Percentiles rank a stretch among this genome's conserved stretches.
Evolutionary conservation across 2,888 invertebrate genomes (phyloP).

Genomic region (Beris morrisii): DNA sequence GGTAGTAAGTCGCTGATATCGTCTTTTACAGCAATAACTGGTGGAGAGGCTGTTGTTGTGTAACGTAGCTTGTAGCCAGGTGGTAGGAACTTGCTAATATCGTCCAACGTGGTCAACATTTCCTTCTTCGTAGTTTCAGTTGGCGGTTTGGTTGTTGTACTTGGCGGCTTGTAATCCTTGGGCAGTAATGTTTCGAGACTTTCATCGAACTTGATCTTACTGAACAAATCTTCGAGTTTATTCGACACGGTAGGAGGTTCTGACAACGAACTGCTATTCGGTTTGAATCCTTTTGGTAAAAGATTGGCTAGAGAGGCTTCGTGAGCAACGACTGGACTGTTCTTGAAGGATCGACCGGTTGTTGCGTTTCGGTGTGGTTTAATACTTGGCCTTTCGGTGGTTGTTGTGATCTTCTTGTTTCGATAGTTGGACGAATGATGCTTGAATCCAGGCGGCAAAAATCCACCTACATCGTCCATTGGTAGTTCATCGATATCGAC

Average conservation of each 20-base stretch:
- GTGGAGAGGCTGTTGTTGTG: constrained; percentile 45
- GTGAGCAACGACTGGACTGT: constrained; percentile 60
- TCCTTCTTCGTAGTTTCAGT: constrained; percentile 50
- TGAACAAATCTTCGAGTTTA: constrained; percentile 47
- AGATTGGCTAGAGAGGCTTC: constrained; percentile 58
- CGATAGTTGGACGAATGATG: constrained; percentile 59
- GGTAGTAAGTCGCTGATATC: constrained; percentile 58
- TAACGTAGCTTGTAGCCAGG: constrained; percentile 63
- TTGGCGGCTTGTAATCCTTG: constrained; percentile 59
- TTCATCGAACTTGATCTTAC: constrained; percentile 52
- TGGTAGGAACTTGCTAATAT: constrained; percentile 66
- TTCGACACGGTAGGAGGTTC: constrained; percentile 21
- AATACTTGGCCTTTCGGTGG: constrained; percentile 46
- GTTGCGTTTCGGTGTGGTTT: constrained; percentile 51
- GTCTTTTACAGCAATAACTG: constrained; percentile 32
- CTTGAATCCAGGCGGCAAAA: constrained; percentile 68
- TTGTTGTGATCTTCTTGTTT: constrained; percentile 60
- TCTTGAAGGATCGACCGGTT: constrained; percentile 60
- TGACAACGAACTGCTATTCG: constrained; percentile 55
- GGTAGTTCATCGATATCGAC: constrained; percentile 57
- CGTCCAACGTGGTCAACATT: constrained; percentile 58
- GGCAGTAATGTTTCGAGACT: constrained; percentile 57
- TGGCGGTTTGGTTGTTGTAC: constrained; percentile 45
- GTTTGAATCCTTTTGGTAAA: constrained; percentile 66
- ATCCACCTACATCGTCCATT: constrained; percentile 63